A percentile compares a stretch with the other conserved stretches of the same genome.
phyloP scores from a whole-genome alignment of 2,113 vertebrate species.

The Indicator indicator region DNA sequence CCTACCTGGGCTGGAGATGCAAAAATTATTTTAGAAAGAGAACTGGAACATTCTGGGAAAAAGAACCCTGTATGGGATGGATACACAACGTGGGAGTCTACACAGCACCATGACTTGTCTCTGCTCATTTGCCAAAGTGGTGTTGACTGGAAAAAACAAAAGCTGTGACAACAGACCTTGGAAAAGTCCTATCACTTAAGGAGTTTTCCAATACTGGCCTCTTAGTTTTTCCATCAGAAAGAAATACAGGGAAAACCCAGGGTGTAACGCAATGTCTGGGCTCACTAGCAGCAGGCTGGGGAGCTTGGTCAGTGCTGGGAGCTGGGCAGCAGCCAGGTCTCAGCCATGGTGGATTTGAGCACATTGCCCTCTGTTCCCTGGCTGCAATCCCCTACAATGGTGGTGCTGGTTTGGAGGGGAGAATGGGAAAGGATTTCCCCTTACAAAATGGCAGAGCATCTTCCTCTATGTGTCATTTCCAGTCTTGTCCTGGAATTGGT shows the following conservation, averaged over 20 bases:
- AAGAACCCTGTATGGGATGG: not conserved
- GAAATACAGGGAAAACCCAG: not conserved
- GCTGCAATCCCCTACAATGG: not conserved
- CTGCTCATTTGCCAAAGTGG: not conserved
- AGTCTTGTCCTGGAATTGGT: not conserved
- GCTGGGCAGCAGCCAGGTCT: not conserved
- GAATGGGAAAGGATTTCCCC: not conserved
- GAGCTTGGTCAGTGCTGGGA: not conserved
- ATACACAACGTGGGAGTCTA: not conserved
- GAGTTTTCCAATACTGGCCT: not conserved
- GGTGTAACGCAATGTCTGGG: not conserved
- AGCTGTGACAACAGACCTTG: not conserved
- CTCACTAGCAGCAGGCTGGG: not conserved
- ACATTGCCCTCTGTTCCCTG: not conserved
- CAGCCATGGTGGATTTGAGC: not conserved
- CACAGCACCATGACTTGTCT: not conserved
- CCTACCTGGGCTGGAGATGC: not conserved
- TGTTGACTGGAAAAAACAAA: not conserved
- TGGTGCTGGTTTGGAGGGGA: not conserved
- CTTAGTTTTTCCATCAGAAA: not conserved
- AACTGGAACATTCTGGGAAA: not conserved
- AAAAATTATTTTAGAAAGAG: not conserved
- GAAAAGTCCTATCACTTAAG: not conserved
- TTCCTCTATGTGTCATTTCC: not conserved
- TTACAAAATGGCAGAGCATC: not conserved